These are phyloP conservation scores for Paradoxurus hermaphroditus DNA, from an alignment of 2,113 vertebrate genomes.

Conservation along the genomic window DNA sequence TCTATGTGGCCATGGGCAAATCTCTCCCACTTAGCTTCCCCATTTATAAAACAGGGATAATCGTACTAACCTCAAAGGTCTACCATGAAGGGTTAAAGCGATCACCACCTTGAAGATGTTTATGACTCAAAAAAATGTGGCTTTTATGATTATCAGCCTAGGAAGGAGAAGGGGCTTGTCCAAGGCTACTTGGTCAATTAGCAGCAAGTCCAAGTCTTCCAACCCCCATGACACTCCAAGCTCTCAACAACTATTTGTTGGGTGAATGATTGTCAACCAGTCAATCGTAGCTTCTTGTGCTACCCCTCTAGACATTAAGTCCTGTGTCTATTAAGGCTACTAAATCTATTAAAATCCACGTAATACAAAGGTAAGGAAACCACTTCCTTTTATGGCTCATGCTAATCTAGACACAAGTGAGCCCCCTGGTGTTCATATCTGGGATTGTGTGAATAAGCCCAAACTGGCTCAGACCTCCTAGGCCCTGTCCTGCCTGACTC, in stretches of 20 bases:
- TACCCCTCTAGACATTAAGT: neutral
- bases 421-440: conserved; percentile 25
- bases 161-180: neutral
- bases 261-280: neutral
- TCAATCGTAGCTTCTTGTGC: neutral
- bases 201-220: neutral
- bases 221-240: neutral
- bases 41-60: neutral
- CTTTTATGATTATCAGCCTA: neutral
- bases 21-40: neutral
- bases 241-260: neutral
- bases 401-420: neutral
- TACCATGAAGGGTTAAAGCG: neutral
- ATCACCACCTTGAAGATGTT: neutral
- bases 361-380: neutral
- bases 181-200: neutral
- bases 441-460: neutral
- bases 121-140: neutral
- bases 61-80: neutral
- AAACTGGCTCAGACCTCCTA: neutral
- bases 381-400: neutral
- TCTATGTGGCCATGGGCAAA: neutral
- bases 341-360: neutral
- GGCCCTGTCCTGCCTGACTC: neutral
- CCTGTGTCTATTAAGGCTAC: neutral